These are phyloP conservation scores for Magallana ariakensis DNA, from an alignment of 1,140 invertebrate species.

Conservation along the genomic window DNA sequence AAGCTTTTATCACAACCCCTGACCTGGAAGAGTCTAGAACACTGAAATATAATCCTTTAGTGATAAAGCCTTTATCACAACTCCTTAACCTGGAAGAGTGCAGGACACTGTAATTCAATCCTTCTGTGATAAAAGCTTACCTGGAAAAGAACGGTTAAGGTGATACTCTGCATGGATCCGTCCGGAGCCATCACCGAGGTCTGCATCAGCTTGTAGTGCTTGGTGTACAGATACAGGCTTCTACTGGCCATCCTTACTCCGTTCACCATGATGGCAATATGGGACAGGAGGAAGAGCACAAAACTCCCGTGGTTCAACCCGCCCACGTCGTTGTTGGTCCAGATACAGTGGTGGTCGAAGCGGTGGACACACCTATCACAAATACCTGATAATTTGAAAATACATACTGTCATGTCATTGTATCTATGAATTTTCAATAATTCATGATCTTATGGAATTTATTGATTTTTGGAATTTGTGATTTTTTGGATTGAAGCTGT, in stretches of 20 bases:
- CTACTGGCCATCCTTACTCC: slow-evolving; percentile 65
- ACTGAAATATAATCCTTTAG: no score
- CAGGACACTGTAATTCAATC: no score
- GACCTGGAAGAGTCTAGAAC: no score
- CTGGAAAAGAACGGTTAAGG: slow-evolving; percentile 71
- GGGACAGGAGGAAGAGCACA: slow-evolving; percentile 73
- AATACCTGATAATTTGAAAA: slow-evolving; percentile 66
- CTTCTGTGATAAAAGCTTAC: slow-evolving; percentile 54
- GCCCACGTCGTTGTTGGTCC: slow-evolving; percentile 79
- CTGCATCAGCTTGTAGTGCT: slow-evolving; percentile 66
- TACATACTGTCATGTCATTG: no score
- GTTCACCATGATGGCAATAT: slow-evolving; percentile 71
- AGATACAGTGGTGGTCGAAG: slow-evolving; percentile 80
- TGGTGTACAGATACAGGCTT: slow-evolving; percentile 64
- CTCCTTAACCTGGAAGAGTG: no score
- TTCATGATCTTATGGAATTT: no score
- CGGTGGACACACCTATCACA: slow-evolving; percentile 78
- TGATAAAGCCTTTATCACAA: no score
- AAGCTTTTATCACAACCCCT: no score
- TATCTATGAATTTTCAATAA: no score
- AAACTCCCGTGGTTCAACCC: slow-evolving; percentile 76
- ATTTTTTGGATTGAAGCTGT: no score
- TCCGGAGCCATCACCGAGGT: slow-evolving; percentile 64
- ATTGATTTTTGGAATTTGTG: no score
- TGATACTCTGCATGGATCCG: slow-evolving; percentile 68